phyloP scores from a whole-genome alignment of 2,797 vertebrate genomes.

The Todus mexicanus region DNA sequence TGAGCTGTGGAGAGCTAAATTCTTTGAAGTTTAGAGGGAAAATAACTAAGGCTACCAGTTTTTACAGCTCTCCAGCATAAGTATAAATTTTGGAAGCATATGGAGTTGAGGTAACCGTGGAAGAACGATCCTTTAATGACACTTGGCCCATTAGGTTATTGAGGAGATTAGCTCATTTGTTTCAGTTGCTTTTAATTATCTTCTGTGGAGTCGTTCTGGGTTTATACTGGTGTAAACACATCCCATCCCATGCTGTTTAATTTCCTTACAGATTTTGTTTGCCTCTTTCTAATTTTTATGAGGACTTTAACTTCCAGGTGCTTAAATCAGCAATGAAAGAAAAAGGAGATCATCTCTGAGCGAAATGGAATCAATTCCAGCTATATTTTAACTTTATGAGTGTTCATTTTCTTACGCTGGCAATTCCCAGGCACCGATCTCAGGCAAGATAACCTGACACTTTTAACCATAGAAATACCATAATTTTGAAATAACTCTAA shows the following conservation, averaged over 20 bases:
- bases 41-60: not conserved
- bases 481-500: not conserved
- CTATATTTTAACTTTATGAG: not conserved
- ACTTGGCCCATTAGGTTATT: not conserved
- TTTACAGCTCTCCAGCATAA: not conserved
- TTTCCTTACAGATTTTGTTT: not conserved
- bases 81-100: not conserved
- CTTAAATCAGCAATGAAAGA: constrained; percentile 14
- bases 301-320: constrained; percentile 16
- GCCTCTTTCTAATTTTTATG: not conserved
- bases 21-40: not conserved
- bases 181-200: constrained; percentile 11
- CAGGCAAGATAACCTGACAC: not conserved
- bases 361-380: not conserved
- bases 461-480: constrained; percentile 9
- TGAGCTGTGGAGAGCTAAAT: not conserved
- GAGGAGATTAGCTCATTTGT: not conserved
- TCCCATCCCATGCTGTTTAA: not conserved
- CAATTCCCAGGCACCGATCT: not conserved
- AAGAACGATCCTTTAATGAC: not conserved
- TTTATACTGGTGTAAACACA: not conserved
- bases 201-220: not conserved
- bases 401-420: not conserved
- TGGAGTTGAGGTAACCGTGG: not conserved
- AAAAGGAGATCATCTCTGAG: not conserved